Base-by-base conservation (phyloP, 2,888 invertebrate species). In the Exocentrus adspersus region DNA sequence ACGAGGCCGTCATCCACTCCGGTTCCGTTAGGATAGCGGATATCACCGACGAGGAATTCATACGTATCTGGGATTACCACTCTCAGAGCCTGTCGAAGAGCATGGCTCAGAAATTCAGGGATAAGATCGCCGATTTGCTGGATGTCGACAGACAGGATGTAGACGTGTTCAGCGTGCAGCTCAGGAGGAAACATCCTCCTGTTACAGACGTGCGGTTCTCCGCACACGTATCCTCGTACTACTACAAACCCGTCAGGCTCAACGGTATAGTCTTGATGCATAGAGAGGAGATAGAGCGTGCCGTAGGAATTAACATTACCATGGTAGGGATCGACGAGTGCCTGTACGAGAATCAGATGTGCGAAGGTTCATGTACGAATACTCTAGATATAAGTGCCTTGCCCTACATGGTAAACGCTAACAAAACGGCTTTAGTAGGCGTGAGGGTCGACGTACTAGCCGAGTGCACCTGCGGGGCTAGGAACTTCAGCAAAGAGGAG, bases 321-420 rank as follows among this genome's bases (percentile, higher is more conserved):
- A 97, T 97, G 97, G 97, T 98, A 14, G 97, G 97, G 67, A 97
- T 99, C 73, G 98, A 97, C 78, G 96, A 97, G 84, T 97, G 96
- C 81, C 86, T 96, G 66, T 94, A 95, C 81, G 96, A 97, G 85
- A 95, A 95, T 80, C 92, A 93, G 81, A 93, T 93, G 88, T 97
- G 96, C 82, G 96, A 97, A 84, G 96, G 96, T 9, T 97, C 97
- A 59, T 98, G 98, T 82, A 95, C 96, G 17, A 98, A 98, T 83
- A 89, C 91, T 14, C 85, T 98, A 68, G 94, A 94, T 78, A 94
- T 94, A 73, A 94, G 93, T 80, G 90, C 92, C 73, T 85, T 94
- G 68, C 95, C 95, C 0, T 95, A 95, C 77, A 93, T 98, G 90
- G 97, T 99, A 24, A 97, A 98, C 83, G 94, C 98, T 12, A 99